Evolutionary conservation across 1,140 invertebrate genomes (phyloP), one percentile per base, ranked within the genome.

Genomic region (Neomicropteryx cornuta): DNA sequence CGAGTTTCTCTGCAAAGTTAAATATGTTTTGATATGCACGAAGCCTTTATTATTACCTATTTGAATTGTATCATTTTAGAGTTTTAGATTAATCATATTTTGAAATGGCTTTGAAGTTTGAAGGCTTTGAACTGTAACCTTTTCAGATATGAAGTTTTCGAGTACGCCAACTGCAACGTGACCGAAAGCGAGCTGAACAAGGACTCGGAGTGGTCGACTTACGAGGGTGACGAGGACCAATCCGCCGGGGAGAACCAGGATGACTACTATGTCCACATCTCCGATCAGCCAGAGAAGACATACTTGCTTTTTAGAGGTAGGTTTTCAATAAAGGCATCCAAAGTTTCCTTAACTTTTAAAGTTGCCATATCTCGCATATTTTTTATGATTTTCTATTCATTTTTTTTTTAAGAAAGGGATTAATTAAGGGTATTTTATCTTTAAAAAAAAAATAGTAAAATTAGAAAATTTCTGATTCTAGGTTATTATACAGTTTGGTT

Each of bases 251-350:
- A 30, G 11, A 43, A 39, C 2, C 41, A 44, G 29, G 42, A 41
- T 13, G 46, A 47, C 40, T 47, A 47, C 36, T 47, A 47, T 20
- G 24, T 42, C 2, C 45, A 47, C 24, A 42, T 28, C 13, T 28
- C 42, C 27, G 43, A 47, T 36, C 43, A 47, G 33, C 46, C 43
- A 2, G 43, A 47, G 32, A 47, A 47, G 37, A 47, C 46, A 8
- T 47, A 47, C 30, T 28, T 47, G n/a, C 33, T 44, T 1, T 45
- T 47, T 20, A 41, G 42, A 42, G 46, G 46, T 47, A 41, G 10
- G 13, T 10, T 14, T n/a, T 24, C 23, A 13, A 24, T 24, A 6
- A 24, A 8, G 6, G 6, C 23, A 13, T 24, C 23, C 6, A 24
- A 24, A 24, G 22, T 28, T n/a, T 30, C 14, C 32, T 34, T 3